Evolutionary conservation across 2,797 vertebrate genomes (phyloP), one percentile per base, ranked within the genome.

Genomic region (Cyclura pinguis): DNA sequence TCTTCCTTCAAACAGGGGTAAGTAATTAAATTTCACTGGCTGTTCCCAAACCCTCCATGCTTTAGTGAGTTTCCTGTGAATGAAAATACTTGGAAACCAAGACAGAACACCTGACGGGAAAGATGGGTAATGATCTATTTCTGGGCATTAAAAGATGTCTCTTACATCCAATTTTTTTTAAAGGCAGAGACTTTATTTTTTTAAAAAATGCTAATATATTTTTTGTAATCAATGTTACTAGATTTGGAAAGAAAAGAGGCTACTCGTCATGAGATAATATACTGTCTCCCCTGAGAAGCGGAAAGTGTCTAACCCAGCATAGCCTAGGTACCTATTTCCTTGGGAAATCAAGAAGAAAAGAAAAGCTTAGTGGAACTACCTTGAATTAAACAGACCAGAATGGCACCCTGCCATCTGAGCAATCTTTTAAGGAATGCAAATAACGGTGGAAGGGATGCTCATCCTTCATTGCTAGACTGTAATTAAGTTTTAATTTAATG

Each of bases 401-500:
- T 96, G 94, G 95, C 94, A 91, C 0, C 8, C 89, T 96, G 94
- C 93, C 95, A 90, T 22, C 22, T 32, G 82, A 89, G 0, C 38
- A 52, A 92, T 94, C 89, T 92, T 93, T 90, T 88, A 92, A 77
- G 73, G 89, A 93, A 96, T 95, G 93, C 92, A 96, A 94, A 96
- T 94, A 86, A 50, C 52, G 57, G 90, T 77, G 92, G 89, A 88
- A 90, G 93, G 93, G 93, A 96, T 92, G 85, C 88, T 92, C 93
- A 94, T 94, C 64, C 82, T 91, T 95, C 89, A 95, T 93, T 95
- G 93, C 86, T 91, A 93, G 91, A 92, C 91, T 93, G 87, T 96
- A 96, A 96, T 95, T 94, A 94, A 91, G n/a, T 94, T 96, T 96
- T 96, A 95, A 96, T 96, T 96, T 95, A 95, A 96, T 94, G 88